Evolutionary conservation across 2,888 invertebrate genomes (phyloP), one percentile per base, ranked within the genome.

Genomic region (Trissolcus japonicus): DNA sequence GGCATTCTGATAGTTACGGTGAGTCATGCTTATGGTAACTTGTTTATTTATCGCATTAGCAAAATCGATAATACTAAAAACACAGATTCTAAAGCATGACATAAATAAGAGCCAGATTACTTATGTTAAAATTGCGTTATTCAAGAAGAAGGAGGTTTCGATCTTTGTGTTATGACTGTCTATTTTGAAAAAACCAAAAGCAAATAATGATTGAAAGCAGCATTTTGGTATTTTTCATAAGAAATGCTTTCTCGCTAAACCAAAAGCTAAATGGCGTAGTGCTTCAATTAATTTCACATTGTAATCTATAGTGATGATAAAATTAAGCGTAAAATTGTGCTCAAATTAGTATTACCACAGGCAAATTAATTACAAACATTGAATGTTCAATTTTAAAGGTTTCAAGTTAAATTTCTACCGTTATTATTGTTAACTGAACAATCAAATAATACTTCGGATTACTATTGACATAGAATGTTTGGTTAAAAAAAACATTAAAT

Each of bases 21-120:
- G 54, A 60, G 3, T 67, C 67, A 66, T 59, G 51, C 53, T 29
- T 1, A 14, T 54, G 41, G 55, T 67, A n/a, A n/a, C n/a, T 25
- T 14, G 13, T 40, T n/a, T 19, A 54, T 46, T 19, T 2, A 2
- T 14, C n/a, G 17, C 14, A 50, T 57, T 60, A 54, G 25, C 41
- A 48, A 48, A 46, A 46, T 46, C 21, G 19, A 2, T 13, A n/a
- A 55, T 29, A 46, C 6, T 29, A 43, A 17, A 25, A 14, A 43
- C 9, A 56, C 55, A 35, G 13, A 57, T 57, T 50, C 9, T 25
- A 11, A 63, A 71, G 63, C 59, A 50, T 54, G 65, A 67, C 62
- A 67, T 57, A 74, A 74, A 74, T 74, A 67, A 74, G 67, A 55
- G 66, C 73, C 61, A 60, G 19, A 21, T 66, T 61, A 60, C 60